phyloP scores from a whole-genome alignment of 2,113 vertebrate genomes.

The Miniopterus natalensis region DNA sequence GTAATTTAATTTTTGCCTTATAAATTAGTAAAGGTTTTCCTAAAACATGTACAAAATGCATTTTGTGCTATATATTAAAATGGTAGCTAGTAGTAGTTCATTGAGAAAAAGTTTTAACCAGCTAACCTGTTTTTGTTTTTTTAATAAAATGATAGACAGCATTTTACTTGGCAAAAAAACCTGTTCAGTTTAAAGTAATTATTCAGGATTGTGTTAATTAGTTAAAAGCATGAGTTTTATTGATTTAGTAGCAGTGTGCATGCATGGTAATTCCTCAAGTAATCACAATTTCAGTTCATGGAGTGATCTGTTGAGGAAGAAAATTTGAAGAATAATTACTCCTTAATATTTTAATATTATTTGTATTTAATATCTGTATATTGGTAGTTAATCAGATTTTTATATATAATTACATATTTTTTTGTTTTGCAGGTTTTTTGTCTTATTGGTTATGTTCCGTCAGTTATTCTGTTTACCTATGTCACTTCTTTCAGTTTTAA shows the following conservation, averaged over 20 bases:
- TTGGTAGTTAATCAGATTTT: neutral
- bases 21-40: neutral
- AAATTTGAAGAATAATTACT: conserved; percentile 28
- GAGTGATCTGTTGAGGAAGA: neutral
- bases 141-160: neutral
- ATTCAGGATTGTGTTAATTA: neutral
- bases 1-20: neutral
- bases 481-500: conserved; percentile 94
- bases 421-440: conserved; percentile 91
- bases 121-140: neutral
- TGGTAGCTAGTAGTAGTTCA: neutral
- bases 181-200: conserved; percentile 42
- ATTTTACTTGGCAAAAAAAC: conserved; percentile 54
- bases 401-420: conserved; percentile 5
- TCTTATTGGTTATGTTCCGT: conserved; percentile 93
- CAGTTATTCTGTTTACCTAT: conserved; percentile 96
- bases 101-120: neutral
- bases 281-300: neutral
- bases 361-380: neutral
- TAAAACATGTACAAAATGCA: neutral
- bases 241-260: neutral
- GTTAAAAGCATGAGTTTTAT: conserved; percentile 30
- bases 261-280: neutral
- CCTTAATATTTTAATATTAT: conserved; percentile 11
- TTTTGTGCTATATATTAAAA: neutral